Percentiles rank a stretch among this genome's conserved stretches.
phyloP scores from a whole-genome alignment of 2,797 vertebrate genomes.

The Tachyglossus aculeatus region DNA sequence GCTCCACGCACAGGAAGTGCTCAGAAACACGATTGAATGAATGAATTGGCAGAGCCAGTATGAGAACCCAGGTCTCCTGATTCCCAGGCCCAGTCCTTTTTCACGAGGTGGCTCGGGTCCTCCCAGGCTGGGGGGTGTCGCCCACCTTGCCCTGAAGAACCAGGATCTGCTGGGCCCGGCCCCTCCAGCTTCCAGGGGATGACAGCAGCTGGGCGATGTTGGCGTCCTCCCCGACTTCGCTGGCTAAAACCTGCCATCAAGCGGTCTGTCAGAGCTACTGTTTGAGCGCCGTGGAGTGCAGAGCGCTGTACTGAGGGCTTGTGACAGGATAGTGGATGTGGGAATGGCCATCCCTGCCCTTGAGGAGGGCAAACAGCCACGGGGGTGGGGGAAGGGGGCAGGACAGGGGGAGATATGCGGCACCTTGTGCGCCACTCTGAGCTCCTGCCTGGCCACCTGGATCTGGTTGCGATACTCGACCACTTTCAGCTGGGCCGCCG shows the following conservation, averaged over 20 bases:
- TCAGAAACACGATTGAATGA: neutral
- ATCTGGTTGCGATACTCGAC: slow-evolving; percentile 90
- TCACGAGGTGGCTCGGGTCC: neutral
- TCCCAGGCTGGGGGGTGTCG: neutral
- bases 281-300: neutral
- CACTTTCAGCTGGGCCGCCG: slow-evolving; percentile 83
- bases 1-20: too few species aligned
- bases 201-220: slow-evolving; percentile 82
- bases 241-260: slow-evolving; percentile 81
- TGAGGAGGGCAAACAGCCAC: too few species aligned
- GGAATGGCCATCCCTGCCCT: accelerated
- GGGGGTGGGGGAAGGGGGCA: too few species aligned
- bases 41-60: neutral
- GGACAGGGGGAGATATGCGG: too few species aligned
- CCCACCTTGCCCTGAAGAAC: slow-evolving; percentile 87
- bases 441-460: slow-evolving; percentile 85
- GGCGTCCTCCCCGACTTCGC: slow-evolving; percentile 90
- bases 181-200: slow-evolving; percentile 85
- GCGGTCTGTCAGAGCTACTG: neutral
- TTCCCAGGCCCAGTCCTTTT: too few species aligned
- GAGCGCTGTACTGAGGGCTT: too few species aligned
- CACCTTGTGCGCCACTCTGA: slow-evolving; percentile 94
- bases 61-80: too few species aligned
- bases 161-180: slow-evolving; percentile 92
- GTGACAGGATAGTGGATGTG: neutral